Evolutionary conservation across 1,140 invertebrate species (phyloP).

Genomic region (Solen grandis): DNA sequence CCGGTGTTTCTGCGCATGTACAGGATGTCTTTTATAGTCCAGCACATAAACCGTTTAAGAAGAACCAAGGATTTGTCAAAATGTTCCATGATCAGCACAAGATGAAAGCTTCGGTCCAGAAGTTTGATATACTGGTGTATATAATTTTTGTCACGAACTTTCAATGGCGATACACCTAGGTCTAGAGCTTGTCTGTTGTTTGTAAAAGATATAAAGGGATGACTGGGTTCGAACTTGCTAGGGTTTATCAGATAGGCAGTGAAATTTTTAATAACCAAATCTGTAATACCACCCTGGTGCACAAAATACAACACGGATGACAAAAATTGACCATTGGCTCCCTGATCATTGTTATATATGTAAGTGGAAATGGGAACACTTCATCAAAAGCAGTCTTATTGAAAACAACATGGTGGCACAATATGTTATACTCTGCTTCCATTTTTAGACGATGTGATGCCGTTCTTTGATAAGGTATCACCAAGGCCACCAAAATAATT

Average conservation of each 20-base stretch:
- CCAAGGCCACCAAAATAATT: slow-evolving; percentile 62
- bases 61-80: slow-evolving; percentile 83
- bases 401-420: slow-evolving; percentile 68
- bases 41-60: slow-evolving; percentile 81
- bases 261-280: slow-evolving; percentile 44
- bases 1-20: slow-evolving; percentile 61
- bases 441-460: slow-evolving; percentile 38
- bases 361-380: slow-evolving; percentile 50
- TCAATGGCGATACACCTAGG: slow-evolving; percentile 45
- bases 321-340: slow-evolving; percentile 63
- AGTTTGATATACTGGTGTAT: slow-evolving; percentile 38
- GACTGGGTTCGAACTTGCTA: slow-evolving; percentile 30
- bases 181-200: slow-evolving; percentile 62
- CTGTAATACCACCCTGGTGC: slow-evolving; percentile 20
- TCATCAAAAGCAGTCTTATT: slow-evolving; percentile 50
- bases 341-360: slow-evolving; percentile 65
- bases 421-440: slow-evolving; percentile 54
- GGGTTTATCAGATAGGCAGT: slow-evolving; percentile 56
- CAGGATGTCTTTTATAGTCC: slow-evolving; percentile 80
- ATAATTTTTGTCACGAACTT: slow-evolving; percentile 24
- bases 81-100: slow-evolving; percentile 82
- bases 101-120: slow-evolving; percentile 80
- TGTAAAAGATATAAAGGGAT: slow-evolving; percentile 52
- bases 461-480: slow-evolving; percentile 19
- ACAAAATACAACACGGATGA: slow-evolving; percentile 65